Evolutionary conservation across 2,888 invertebrate species (phyloP).

Genomic region (Steinernema hermaphroditum): DNA sequence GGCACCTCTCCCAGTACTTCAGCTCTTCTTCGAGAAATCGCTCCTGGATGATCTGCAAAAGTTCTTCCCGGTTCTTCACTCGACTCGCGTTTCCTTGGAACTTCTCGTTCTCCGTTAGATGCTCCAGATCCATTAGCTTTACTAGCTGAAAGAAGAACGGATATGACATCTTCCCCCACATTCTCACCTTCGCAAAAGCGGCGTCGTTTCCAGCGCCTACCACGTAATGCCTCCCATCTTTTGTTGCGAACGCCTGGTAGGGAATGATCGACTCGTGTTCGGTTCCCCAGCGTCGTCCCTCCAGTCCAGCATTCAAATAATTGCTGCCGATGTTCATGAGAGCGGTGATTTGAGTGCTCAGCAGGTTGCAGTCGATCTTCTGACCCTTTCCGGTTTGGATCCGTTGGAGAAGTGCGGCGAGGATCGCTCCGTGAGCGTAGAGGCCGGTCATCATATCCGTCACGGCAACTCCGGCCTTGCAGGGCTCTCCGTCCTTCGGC

Average conservation of each 20-base stretch:
- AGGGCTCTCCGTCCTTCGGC: constrained; percentile 76
- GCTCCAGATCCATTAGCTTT: constrained; percentile 71
- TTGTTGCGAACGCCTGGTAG: constrained; percentile 83
- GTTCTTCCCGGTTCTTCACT: constrained; percentile 77
- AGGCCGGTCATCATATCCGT: constrained; percentile 90
- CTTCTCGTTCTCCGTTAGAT: constrained; percentile 73
- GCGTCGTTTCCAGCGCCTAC: constrained; percentile 83
- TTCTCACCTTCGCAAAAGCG: constrained; percentile 73
- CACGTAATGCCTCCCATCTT: constrained; percentile 79
- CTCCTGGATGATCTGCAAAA: constrained; percentile 71
- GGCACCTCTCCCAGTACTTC: constrained; percentile 38
- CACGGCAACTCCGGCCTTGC: constrained; percentile 87
- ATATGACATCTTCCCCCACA: not conserved
- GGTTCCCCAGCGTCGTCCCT: constrained; percentile 66
- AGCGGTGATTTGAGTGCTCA: constrained; percentile 85
- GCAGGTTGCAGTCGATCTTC: constrained; percentile 88
- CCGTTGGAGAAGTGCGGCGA: constrained; percentile 83
- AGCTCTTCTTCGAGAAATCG: constrained; percentile 39
- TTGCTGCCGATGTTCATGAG: constrained; percentile 86
- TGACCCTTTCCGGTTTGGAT: constrained; percentile 81
- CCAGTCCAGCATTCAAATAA: constrained; percentile 82
- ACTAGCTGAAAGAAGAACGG: constrained; percentile 71
- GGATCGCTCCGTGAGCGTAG: constrained; percentile 89
- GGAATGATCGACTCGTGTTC: constrained; percentile 88
- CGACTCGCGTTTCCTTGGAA: constrained; percentile 78